These are phyloP conservation scores for Siniperca obscura DNA, from an alignment of 2,797 vertebrate species.

Conservation along the genomic window DNA sequence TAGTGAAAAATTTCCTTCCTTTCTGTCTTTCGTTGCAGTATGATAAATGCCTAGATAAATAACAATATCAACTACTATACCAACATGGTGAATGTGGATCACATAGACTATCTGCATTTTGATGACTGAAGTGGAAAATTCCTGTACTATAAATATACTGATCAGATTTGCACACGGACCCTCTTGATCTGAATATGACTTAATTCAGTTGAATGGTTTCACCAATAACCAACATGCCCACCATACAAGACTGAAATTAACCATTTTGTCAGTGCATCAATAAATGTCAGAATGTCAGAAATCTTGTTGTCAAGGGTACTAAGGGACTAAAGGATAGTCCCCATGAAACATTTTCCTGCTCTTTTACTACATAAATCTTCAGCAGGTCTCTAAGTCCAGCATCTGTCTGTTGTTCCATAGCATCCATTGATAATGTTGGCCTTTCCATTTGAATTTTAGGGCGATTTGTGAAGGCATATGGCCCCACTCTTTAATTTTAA, in stretches of 20 bases:
- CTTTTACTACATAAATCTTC: neutral
- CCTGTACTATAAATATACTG: neutral
- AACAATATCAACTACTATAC: neutral
- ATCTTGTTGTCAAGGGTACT: neutral
- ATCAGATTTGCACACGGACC: neutral
- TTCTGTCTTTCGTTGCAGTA: neutral
- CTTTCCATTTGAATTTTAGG: conserved; percentile 40
- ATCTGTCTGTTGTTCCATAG: conserved; percentile 20
- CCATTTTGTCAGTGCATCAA: neutral
- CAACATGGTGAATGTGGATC: neutral
- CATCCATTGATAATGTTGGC: conserved; percentile 11
- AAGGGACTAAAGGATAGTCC: neutral
- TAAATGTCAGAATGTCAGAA: neutral
- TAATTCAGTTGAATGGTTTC: neutral
- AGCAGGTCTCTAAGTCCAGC: conserved; percentile 8
- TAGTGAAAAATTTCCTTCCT: conserved; percentile 15
- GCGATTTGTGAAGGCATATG: conserved; percentile 33
- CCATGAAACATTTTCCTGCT: neutral
- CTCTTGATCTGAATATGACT: neutral
- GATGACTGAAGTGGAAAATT: neutral
- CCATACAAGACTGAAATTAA: neutral
- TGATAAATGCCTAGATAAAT: neutral
- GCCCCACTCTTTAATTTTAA: conserved; percentile 43
- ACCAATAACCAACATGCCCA: neutral
- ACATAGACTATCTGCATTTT: neutral